Conservation (phyloP, 2,888 invertebrate genomes). For the Agonopterix subpropinquella region DNA sequence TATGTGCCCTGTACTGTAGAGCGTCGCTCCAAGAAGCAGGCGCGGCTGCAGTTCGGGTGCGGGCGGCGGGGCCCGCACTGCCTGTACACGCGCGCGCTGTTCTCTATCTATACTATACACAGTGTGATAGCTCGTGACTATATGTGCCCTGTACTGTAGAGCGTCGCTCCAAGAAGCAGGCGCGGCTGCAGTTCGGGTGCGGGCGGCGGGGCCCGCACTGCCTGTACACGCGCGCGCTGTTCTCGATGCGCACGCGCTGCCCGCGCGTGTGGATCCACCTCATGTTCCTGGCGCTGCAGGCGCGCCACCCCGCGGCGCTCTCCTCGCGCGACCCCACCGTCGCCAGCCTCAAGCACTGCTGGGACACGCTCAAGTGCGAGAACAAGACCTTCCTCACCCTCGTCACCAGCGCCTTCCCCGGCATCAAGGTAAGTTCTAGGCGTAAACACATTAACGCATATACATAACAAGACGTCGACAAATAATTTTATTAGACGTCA, state of each 20-base stretch:
- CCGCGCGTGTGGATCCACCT: slow-evolving; percentile 96
- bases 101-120: too few relatives aligned
- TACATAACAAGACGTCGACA: too few relatives aligned
- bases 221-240: slow-evolving; percentile 87
- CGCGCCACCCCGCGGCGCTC: slow-evolving; percentile 84
- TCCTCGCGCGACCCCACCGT: slow-evolving; percentile 89
- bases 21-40: too few relatives aligned
- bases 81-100: too few relatives aligned
- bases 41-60: too few relatives aligned
- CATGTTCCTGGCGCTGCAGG: slow-evolving; percentile 95
- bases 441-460: too few relatives aligned
- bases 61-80: too few relatives aligned
- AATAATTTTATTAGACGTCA: too few relatives aligned
- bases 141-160: slow-evolving; percentile 70
- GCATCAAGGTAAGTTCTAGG: slow-evolving; percentile 79
- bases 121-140: neutral
- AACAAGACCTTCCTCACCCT: slow-evolving; percentile 92
- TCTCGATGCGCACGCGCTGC: slow-evolving; percentile 86
- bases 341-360: slow-evolving; percentile 91
- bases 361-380: slow-evolving; percentile 95
- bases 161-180: slow-evolving; percentile 88
- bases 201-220: slow-evolving; percentile 90
- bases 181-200: slow-evolving; percentile 93
- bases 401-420: slow-evolving; percentile 96
- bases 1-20: too few relatives aligned